phyloP scores from a whole-genome alignment of 53 echinoderm and acorn worm genomes.

The Mesocentrotus franciscanus region DNA sequence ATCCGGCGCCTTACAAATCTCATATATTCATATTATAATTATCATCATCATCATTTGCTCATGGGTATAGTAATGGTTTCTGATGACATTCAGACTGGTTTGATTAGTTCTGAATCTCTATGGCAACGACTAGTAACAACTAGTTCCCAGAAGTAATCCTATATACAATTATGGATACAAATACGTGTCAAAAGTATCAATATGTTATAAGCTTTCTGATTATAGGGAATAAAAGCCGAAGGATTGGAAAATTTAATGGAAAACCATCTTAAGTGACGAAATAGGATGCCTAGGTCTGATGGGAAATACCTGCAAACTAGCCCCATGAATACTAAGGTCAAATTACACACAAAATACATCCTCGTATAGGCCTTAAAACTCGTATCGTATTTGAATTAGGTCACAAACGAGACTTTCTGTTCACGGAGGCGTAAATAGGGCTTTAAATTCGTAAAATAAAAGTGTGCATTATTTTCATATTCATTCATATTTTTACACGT shows the following conservation, averaged over 20 bases:
- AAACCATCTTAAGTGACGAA: slow-evolving; percentile 4
- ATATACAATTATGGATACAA: neutral
- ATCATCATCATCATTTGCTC: neutral
- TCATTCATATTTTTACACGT: neutral
- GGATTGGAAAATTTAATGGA: neutral
- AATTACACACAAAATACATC: neutral
- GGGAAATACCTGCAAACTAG: slow-evolving; percentile 5
- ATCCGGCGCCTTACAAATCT: too few relatives aligned
- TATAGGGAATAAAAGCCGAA: neutral
- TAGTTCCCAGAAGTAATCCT: neutral
- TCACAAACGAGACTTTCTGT: neutral
- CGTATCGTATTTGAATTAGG: neutral
- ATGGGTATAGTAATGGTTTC: neutral
- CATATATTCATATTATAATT: too few relatives aligned
- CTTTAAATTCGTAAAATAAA: neutral
- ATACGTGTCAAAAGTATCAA: neutral
- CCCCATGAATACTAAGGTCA: neutral
- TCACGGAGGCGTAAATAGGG: neutral
- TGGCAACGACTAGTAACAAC: neutral
- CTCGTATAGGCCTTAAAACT: neutral
- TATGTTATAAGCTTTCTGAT: neutral
- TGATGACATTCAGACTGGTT: neutral
- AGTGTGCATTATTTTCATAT: too few relatives aligned
- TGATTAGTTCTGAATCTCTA: neutral
- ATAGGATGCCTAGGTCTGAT: neutral